Evolutionary conservation across 2,888 invertebrate species (phyloP).

Genomic region (Aleiodes leptofemur): DNA sequence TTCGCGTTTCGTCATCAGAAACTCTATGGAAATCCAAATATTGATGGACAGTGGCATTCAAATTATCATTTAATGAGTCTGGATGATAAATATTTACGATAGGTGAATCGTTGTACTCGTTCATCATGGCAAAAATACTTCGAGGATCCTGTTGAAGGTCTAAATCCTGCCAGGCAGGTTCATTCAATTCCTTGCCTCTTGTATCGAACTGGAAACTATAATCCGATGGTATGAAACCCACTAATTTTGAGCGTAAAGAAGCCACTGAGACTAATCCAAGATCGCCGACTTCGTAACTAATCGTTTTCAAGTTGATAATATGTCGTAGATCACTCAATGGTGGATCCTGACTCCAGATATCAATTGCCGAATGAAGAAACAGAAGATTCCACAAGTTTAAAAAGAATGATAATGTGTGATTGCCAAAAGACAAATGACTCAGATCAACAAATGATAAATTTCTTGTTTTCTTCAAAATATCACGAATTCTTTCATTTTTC

Average conservation of each 20-base stretch:
- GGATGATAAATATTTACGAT: constrained; percentile 62
- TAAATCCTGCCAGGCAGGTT: constrained; percentile 70
- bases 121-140: constrained; percentile 69
- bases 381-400: constrained; percentile 73
- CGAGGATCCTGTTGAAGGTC: constrained; percentile 68
- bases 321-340: constrained; percentile 62
- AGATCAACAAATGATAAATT: constrained; percentile 65
- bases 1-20: constrained; percentile 9
- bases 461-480: constrained; percentile 63
- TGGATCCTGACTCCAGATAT: constrained; percentile 63
- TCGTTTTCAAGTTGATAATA: constrained; percentile 62
- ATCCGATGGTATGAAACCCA: constrained; percentile 55
- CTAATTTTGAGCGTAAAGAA: constrained; percentile 66
- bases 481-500: constrained; percentile 55
- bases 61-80: constrained; percentile 63
- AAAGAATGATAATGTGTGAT: constrained; percentile 71
- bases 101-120: constrained; percentile 67
- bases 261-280: constrained; percentile 71
- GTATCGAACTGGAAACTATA: constrained; percentile 59
- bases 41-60: constrained; percentile 57
- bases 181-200: constrained; percentile 68
- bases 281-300: constrained; percentile 72
- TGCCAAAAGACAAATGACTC: constrained; percentile 67
- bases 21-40: constrained; percentile 61
- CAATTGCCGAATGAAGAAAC: constrained; percentile 69